phyloP scores from a whole-genome alignment of 2,888 invertebrate species.

The Nasonovia ribisnigri region DNA sequence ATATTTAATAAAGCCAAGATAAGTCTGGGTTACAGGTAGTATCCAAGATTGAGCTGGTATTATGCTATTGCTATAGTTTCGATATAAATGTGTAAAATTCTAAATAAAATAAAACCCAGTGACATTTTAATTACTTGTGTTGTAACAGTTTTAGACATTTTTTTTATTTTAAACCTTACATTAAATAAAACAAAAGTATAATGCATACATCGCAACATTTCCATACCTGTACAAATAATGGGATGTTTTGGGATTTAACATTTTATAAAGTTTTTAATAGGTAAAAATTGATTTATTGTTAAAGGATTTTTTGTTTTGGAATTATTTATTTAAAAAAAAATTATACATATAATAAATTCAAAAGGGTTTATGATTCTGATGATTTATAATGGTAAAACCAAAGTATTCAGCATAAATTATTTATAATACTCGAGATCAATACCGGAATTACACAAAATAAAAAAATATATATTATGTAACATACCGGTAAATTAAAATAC shows the following conservation, averaged over 20 bases:
- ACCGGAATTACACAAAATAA: constrained; percentile 56
- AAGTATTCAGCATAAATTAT: constrained; percentile 45
- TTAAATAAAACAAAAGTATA: constrained; percentile 24
- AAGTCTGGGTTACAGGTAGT: background rate
- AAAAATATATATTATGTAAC: constrained; percentile 8
- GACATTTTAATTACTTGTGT: constrained; percentile 27
- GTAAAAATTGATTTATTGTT: background rate
- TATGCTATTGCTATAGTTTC: background rate
- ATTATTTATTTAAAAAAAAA: constrained; percentile 19
- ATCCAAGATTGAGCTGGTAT: background rate
- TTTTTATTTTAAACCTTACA: constrained; percentile 37
- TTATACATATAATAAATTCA: constrained; percentile 12
- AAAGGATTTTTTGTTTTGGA: constrained; percentile 8
- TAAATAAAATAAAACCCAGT: background rate
- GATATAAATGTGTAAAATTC: background rate
- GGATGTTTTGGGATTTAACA: constrained; percentile 1
- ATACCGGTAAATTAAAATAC: constrained; percentile 58
- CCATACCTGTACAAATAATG: constrained; percentile 41
- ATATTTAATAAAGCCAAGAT: background rate
- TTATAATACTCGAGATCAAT: constrained; percentile 59
- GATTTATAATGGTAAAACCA: constrained; percentile 45
- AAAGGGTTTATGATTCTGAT: background rate
- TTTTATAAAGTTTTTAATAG: background rate
- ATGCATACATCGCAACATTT: constrained; percentile 44
- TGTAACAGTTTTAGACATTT: constrained; percentile 10